Evolutionary conservation across 1,140 invertebrate species (phyloP).

Genomic region (Meloidogyne floridensis): DNA sequence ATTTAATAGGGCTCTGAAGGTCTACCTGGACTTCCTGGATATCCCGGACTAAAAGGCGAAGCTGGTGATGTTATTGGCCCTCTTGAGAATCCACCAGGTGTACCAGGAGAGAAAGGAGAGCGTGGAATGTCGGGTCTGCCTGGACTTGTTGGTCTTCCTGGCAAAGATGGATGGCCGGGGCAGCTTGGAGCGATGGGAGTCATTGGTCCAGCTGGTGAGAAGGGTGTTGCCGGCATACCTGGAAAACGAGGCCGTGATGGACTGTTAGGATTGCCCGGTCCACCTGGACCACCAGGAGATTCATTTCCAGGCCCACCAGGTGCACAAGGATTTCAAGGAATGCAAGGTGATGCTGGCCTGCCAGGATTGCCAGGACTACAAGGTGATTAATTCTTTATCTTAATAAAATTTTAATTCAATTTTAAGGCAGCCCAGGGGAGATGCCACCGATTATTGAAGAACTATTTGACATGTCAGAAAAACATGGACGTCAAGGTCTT

Average conservation of each 20-base stretch:
- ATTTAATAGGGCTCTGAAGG: slow-evolving; percentile 52
- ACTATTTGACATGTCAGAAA: slow-evolving; percentile 38
- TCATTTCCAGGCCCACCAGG: slow-evolving; percentile 40
- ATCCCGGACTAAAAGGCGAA: slow-evolving; percentile 60
- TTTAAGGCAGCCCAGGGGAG: slow-evolving; percentile 22
- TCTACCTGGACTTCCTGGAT: slow-evolving; percentile 60
- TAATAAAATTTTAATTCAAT: not conserved
- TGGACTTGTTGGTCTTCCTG: slow-evolving; percentile 54
- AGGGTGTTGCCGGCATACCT: slow-evolving; percentile 44
- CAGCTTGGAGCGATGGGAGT: slow-evolving; percentile 46
- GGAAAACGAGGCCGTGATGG: slow-evolving; percentile 57
- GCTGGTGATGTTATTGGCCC: slow-evolving; percentile 62
- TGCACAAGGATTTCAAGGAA: slow-evolving; percentile 14
- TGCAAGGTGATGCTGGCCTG: slow-evolving; percentile 30
- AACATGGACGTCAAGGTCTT: slow-evolving; percentile 47
- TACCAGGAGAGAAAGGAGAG: slow-evolving; percentile 56
- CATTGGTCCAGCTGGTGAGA: slow-evolving; percentile 46
- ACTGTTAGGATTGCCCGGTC: slow-evolving; percentile 38
- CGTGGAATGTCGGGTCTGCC: slow-evolving; percentile 40
- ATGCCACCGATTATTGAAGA: not conserved
- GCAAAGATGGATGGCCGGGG: slow-evolving; percentile 49
- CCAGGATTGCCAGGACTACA: slow-evolving; percentile 29
- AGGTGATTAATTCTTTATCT: not conserved
- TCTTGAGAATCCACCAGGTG: slow-evolving; percentile 62
- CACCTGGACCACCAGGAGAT: slow-evolving; percentile 29